A percentile compares a stretch with the other conserved stretches of the same genome.
Evolutionary conservation across 2,113 vertebrate genomes (phyloP).

Genomic region (Uria lomvia): DNA sequence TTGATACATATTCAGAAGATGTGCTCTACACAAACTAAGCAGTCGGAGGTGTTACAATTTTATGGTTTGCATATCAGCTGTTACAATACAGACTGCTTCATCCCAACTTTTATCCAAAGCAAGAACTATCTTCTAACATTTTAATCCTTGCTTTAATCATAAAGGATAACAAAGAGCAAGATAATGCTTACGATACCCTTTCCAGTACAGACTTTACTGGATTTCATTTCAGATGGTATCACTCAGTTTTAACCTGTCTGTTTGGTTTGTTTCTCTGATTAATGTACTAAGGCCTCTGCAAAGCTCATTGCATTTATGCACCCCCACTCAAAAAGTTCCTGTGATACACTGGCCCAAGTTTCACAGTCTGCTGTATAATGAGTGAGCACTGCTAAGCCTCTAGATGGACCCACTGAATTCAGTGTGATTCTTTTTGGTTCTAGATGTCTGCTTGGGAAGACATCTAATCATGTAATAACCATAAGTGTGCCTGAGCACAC

Average conservation of each 20-base stretch:
- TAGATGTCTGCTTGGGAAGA: background rate
- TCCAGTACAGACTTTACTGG: background rate
- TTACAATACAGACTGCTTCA: background rate
- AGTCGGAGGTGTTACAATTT: background rate
- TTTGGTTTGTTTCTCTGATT: background rate
- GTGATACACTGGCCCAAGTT: background rate
- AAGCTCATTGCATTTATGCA: background rate
- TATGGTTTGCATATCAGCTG: background rate
- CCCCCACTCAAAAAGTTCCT: background rate
- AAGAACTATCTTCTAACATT: background rate
- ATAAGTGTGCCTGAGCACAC: background rate
- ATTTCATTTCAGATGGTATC: background rate
- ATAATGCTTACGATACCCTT: background rate
- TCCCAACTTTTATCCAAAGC: background rate
- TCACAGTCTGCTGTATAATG: background rate
- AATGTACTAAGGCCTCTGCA: background rate
- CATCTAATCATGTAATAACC: background rate
- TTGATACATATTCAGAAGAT: background rate
- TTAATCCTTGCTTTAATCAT: background rate
- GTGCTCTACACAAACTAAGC: background rate
- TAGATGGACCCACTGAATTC: background rate
- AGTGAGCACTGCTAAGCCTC: background rate
- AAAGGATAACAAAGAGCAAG: background rate
- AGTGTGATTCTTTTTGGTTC: background rate
- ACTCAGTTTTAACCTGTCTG: background rate